A percentile compares a stretch with the other conserved stretches of the same genome.
phyloP scores from a whole-genome alignment of 1,140 invertebrate species.

The Pachyrhynchus sulphureomaculatus region DNA sequence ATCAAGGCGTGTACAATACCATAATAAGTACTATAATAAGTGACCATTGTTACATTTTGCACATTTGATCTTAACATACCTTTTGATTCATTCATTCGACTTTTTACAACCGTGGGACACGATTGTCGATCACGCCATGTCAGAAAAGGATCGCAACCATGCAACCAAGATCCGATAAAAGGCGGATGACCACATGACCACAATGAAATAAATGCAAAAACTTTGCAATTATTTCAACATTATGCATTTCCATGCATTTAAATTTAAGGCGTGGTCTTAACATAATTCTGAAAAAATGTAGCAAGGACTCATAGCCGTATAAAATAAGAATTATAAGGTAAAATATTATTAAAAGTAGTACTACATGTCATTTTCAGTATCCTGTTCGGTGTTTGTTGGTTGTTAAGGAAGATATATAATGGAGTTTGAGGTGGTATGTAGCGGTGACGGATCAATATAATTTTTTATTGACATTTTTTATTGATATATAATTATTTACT shows the following conservation, averaged over 20 bases:
- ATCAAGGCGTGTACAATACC: no score
- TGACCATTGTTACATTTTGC: no score
- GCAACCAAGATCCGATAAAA: background rate
- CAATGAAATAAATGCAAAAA: no score
- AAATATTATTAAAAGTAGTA: constrained; percentile 34
- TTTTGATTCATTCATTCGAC: background rate
- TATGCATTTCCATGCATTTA: constrained; percentile 15
- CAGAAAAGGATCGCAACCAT: no score
- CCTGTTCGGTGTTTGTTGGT: constrained; percentile 14
- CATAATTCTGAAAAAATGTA: constrained; percentile 36
- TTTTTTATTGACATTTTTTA: no score
- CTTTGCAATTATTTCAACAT: background rate
- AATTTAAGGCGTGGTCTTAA: constrained; percentile 7
- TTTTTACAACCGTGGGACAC: background rate
- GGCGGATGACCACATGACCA: background rate
- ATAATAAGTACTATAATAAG: no score
- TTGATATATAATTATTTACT: background rate
- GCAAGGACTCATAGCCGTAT: constrained; percentile 45
- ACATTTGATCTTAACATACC: no score
- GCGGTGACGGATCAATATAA: background rate
- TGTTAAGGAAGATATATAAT: constrained; percentile 12
- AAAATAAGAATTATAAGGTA: constrained; percentile 43
- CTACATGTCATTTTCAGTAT: constrained; percentile 10
- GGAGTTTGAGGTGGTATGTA: constrained; percentile 18
- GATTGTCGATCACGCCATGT: no score